phyloP scores from a whole-genome alignment of 2,113 vertebrate genomes.

The Casuarius casuarius region DNA sequence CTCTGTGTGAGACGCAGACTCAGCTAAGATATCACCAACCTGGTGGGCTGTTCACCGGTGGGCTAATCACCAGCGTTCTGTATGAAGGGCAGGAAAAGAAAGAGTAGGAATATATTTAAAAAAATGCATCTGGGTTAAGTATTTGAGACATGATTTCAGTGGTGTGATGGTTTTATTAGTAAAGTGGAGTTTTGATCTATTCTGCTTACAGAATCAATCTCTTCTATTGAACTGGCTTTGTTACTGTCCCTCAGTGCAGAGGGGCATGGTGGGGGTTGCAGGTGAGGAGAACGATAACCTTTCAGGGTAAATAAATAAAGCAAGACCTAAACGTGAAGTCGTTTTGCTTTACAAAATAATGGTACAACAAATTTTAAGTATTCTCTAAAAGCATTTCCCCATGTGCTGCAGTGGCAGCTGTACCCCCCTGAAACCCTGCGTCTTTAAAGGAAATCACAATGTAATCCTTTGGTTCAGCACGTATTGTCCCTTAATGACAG shows the following conservation, averaged over 20 bases:
- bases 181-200: background rate
- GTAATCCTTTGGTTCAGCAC: slow-evolving; percentile 48
- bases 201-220: background rate
- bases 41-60: background rate
- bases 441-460: slow-evolving; percentile 69
- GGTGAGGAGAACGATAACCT: background rate
- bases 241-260: too few relatives aligned
- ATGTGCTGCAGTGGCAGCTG: background rate
- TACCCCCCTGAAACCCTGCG: background rate
- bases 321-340: background rate
- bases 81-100: background rate
- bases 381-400: background rate
- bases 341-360: slow-evolving; percentile 9
- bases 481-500: slow-evolving; percentile 70
- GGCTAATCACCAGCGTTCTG: background rate
- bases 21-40: rapidly evolving
- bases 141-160: background rate
- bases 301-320: background rate
- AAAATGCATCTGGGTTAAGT: background rate
- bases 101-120: background rate
- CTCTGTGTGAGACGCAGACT: background rate
- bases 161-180: background rate
- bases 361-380: background rate
- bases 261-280: background rate
- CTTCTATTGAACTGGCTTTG: background rate